Conservation (phyloP, 2,888 invertebrate genomes). For the Drosophila mimica region DNA sequence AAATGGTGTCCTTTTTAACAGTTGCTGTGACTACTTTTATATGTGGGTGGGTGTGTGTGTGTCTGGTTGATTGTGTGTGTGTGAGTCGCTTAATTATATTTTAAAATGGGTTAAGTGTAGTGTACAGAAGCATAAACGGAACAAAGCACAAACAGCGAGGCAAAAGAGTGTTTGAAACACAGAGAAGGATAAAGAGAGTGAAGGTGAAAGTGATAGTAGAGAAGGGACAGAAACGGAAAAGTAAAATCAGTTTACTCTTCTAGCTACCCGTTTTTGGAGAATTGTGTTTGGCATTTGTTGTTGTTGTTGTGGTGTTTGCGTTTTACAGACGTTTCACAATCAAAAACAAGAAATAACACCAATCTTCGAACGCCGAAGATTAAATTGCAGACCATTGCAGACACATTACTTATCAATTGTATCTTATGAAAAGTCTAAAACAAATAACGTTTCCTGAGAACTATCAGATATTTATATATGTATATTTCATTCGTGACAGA, state of each 20-base stretch:
- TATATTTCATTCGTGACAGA: neutral
- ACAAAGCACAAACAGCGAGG: conserved; percentile 60
- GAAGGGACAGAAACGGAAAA: conserved; percentile 42
- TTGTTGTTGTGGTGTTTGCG: conserved; percentile 24
- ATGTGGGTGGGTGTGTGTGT: conserved; percentile 21
- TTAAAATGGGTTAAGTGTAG: conserved; percentile 55
- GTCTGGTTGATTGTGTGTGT: conserved; percentile 24
- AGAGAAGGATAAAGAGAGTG: conserved; percentile 33
- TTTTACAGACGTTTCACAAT: conserved; percentile 19
- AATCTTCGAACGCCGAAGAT: conserved; percentile 16
- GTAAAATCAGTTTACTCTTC: conserved; percentile 58
- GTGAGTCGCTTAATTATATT: conserved; percentile 49
- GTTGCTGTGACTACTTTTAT: conserved; percentile 48
- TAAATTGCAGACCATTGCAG: conserved; percentile 19
- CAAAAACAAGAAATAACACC: conserved; percentile 18
- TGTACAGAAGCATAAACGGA: conserved; percentile 54
- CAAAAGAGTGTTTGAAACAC: conserved; percentile 34
- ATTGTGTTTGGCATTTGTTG: conserved; percentile 35
- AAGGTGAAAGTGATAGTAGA: neutral
- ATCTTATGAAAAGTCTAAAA: neutral
- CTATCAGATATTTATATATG: neutral
- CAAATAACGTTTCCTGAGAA: neutral
- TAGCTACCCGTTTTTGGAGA: conserved; percentile 45
- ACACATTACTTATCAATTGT: neutral
- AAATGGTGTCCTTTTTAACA: conserved; percentile 63